These are phyloP conservation scores for Cybosia mesomella DNA, from an alignment of 2,888 invertebrate genomes.

Conservation along the genomic window DNA sequence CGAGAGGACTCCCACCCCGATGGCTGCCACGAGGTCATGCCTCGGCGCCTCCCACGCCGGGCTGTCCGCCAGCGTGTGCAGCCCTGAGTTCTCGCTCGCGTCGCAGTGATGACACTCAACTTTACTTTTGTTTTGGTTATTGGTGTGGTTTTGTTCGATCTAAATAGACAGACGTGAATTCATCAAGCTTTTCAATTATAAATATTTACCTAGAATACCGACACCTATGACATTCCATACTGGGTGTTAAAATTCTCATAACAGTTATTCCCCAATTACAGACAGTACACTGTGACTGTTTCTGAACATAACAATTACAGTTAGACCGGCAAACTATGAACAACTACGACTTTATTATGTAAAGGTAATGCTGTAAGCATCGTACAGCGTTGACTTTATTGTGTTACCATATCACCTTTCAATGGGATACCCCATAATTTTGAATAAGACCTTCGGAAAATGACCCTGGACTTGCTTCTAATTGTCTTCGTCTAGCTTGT, in stretches of 20 bases:
- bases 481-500: no score
- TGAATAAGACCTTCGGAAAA: no score
- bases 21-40: no score
- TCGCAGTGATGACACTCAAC: no score
- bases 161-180: not conserved
- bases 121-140: slow-evolving; percentile 4
- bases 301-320: slow-evolving; percentile 4
- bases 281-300: not conserved
- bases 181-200: not conserved
- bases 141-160: not conserved
- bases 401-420: not conserved
- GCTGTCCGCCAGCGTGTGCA: no score
- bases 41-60: no score
- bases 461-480: no score
- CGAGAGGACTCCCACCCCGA: no score
- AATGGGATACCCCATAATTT: no score
- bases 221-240: not conserved
- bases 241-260: not conserved
- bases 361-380: not conserved
- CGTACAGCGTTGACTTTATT: not conserved
- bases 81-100: no score
- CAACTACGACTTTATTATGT: no score
- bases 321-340: not conserved
- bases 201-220: not conserved
- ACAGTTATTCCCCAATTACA: slow-evolving; percentile 1